Evolutionary conservation across 2,888 invertebrate genomes (phyloP), one percentile per base, ranked within the genome.

Genomic region (Gryllus longicercus): DNA sequence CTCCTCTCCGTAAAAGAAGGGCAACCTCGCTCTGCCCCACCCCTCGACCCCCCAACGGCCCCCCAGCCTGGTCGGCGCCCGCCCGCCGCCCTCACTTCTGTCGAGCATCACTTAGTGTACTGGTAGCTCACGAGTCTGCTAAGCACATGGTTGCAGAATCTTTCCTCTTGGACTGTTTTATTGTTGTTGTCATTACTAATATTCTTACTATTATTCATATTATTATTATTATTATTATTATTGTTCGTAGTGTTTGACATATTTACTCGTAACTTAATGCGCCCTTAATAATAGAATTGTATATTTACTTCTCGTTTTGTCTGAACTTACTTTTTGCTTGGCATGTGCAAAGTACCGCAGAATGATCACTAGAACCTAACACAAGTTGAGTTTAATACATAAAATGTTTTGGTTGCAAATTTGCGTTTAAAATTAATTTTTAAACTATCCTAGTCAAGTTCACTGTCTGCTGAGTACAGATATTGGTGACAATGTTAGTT

Each of bases 291-390:
- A 63, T 18, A 12, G 63, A 18, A 63, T 63, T 63, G n/a, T 63
- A 10, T 63, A 63, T 63, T 18, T 63, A 63, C n/a, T 63, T 18
- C 14, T 63, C 14, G n/a, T 14, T 63, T 63, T 63, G n/a, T 63
- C n/a, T 63, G 63, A 18, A n/a, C 14, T 63, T 63, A 63, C n/a
- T 14, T 63, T 16, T 63, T 63, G 63, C 63, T 63, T 63, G 63
- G 63, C 63, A 63, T 63, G 63, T 63, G 63, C 63, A 63, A 63
- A 63, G 63, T 63, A 63, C n/a, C 63, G n/a, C 63, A 63, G 63
- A 38, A 38, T 38, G 38, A 18, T 63, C 63, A 63, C 14, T 18
- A 63, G 63, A 63, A 63, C 63, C n/a, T 18, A 63, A 63, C 63
- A 63, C 63, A 63, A 38, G 38, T 38, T 38, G 38, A 38, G 38